Evolutionary conservation across 2,888 invertebrate species (phyloP), one percentile per base, ranked within the genome.

Genomic region (Drosophila meridionalis): DNA sequence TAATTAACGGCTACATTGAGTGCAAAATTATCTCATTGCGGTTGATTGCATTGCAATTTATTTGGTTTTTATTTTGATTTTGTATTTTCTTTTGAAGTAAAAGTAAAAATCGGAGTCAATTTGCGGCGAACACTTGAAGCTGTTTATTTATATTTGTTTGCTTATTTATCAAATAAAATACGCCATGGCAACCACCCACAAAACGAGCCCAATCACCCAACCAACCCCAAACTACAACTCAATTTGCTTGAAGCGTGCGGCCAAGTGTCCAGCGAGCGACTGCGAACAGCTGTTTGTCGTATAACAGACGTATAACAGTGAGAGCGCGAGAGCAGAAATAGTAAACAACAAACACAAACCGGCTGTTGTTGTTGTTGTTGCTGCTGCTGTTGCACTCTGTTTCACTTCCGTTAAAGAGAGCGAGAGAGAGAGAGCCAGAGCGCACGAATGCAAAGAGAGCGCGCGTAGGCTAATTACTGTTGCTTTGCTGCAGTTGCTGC

Each of bases 71-170:
- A 2, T 28, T 43, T 42, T 36, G 11, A 20, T 20, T 20, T 28
- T 3, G 11, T 47, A 6, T 47, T 28, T 48, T 32, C 9, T 42
- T 47, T 26, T 2, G 40, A 60, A 59, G 63, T 71, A 76, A 78
- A 72, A 73, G 82, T 82, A 82, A 79, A 89, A 84, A 89, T 84
- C 79, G 43, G 60, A 87, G 68, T 87, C 88, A 73, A 84, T 89
- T 84, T 84, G 90, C 73, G 83, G 73, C 71, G 69, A 74, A 73
- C 88, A 89, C 88, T 84, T 82, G 85, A 81, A 77, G 76, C 73
- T 76, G 82, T 87, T 86, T 89, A 78, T 83, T 89, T 83, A 66
- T 83, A 66, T 76, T 80, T 84, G 87, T 60, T 76, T 84, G 87
- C 66, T 72, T 89, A 82, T 84, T 82, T 89, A 87, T 83, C 71